A percentile compares a stretch with the other conserved stretches of the same genome.
Conservation (phyloP, 2,797 vertebrate species). For the Peromyscus nudipes region DNA sequence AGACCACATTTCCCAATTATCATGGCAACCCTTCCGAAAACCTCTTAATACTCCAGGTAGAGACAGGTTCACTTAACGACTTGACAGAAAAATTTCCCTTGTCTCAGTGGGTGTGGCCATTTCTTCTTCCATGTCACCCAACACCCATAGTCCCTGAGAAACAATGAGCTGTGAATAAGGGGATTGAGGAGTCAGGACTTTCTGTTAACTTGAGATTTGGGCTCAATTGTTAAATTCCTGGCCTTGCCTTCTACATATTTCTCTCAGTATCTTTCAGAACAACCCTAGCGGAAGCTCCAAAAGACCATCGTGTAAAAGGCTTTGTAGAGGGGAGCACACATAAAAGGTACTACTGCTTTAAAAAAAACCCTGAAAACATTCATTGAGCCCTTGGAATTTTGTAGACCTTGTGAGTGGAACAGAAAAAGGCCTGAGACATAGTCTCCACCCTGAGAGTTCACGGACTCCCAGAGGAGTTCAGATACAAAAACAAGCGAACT, state of each 20-base stretch:
- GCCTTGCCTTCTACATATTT: constrained; percentile 24
- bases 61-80: not conserved
- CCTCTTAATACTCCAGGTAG: not conserved
- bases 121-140: not conserved
- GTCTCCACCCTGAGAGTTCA: constrained; percentile 32
- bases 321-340: not conserved
- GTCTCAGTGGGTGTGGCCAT: not conserved
- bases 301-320: constrained; percentile 5
- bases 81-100: not conserved
- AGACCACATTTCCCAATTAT: not conserved
- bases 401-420: not conserved
- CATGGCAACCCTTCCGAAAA: not conserved
- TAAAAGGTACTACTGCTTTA: not conserved
- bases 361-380: constrained; percentile 6
- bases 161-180: not conserved
- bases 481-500: constrained; percentile 60
- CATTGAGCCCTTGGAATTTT: constrained; percentile 4
- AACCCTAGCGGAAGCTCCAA: not conserved
- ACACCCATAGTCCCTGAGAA: not conserved
- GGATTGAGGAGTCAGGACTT: not conserved
- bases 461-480: constrained; percentile 32
- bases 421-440: constrained; percentile 17
- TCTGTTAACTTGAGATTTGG: not conserved
- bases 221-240: not conserved
- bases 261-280: not conserved